A percentile compares a stretch with the other conserved stretches of the same genome.
These are phyloP conservation scores for Bufotes viridis DNA, from an alignment of 2,797 vertebrate species.

Conservation along the genomic window DNA sequence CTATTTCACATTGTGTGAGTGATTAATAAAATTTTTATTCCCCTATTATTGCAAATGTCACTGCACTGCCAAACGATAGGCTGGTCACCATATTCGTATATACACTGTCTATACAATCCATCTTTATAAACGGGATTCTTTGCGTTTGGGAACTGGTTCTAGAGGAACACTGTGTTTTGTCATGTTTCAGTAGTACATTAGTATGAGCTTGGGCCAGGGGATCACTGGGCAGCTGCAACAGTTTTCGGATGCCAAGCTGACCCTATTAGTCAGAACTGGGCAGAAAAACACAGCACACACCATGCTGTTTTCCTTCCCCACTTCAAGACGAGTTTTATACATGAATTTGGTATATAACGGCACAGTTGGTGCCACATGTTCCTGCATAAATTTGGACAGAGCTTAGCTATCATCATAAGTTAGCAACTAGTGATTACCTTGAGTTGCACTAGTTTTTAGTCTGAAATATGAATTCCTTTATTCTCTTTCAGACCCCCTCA, in stretches of 20 bases:
- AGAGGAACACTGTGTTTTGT: slow-evolving; percentile 10
- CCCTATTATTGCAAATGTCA: neutral
- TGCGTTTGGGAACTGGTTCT: neutral
- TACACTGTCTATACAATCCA: neutral
- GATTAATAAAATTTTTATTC: neutral
- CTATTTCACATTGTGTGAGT: neutral
- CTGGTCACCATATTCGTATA: neutral
- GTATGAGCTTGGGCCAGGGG: neutral
- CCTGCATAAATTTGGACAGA: neutral
- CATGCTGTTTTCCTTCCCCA: slow-evolving; percentile 14
- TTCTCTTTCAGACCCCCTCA: too few species aligned
- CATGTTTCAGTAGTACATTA: slow-evolving; percentile 15
- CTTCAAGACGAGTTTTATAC: neutral
- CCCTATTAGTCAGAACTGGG: slow-evolving; percentile 26
- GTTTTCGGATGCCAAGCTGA: slow-evolving; percentile 5
- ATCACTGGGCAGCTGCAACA: slow-evolving; percentile 34
- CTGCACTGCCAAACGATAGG: too few species aligned
- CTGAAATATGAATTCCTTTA: too few species aligned
- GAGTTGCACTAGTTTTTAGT: too few species aligned
- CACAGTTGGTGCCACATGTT: neutral
- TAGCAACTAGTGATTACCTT: too few species aligned
- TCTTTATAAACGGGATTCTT: neutral
- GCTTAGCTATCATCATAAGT: too few species aligned
- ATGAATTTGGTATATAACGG: neutral
- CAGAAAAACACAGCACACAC: slow-evolving; percentile 6